Percentiles rank a stretch among this genome's conserved stretches.
Conservation (phyloP, 2,888 invertebrate genomes). For the Ichneumoninae sp. region DNA sequence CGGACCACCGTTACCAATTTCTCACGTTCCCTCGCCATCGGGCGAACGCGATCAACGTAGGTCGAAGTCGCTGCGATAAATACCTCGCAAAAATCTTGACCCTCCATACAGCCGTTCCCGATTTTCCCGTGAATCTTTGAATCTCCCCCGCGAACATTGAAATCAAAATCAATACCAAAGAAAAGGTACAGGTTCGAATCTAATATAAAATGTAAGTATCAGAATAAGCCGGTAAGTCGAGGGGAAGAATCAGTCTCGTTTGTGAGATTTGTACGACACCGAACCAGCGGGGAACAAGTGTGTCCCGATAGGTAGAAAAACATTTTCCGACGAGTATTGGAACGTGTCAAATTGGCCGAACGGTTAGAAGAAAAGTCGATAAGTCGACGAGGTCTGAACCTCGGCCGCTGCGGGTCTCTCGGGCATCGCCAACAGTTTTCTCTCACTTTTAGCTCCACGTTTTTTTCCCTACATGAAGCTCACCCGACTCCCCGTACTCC, state of each 20-base stretch:
- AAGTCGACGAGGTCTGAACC: slow-evolving; percentile 51
- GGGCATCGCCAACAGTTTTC: slow-evolving; percentile 39
- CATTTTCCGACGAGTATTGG: slow-evolving; percentile 56
- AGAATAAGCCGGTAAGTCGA: background rate
- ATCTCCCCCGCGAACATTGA: background rate
- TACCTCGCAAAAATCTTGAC: background rate
- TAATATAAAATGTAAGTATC: background rate
- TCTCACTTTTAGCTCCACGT: slow-evolving; percentile 22
- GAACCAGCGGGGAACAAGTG: slow-evolving; percentile 26
- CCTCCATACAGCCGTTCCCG: background rate
- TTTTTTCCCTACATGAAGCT: slow-evolving; percentile 41
- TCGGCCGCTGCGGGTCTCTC: slow-evolving; percentile 18
- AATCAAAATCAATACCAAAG: background rate
- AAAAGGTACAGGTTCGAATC: background rate
- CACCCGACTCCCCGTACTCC: slow-evolving; percentile 12
- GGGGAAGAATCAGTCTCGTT: background rate
- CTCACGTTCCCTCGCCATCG: background rate
- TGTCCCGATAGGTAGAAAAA: slow-evolving; percentile 40
- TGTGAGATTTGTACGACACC: slow-evolving; percentile 23
- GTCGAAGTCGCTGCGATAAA: background rate
- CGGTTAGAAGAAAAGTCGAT: slow-evolving; percentile 61
- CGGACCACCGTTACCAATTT: background rate
- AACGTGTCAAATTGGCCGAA: slow-evolving; percentile 63
- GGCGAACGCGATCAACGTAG: too few species aligned
- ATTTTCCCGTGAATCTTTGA: background rate